phyloP scores from a whole-genome alignment of 1,140 invertebrate species.

The Cotesia vestalis region DNA sequence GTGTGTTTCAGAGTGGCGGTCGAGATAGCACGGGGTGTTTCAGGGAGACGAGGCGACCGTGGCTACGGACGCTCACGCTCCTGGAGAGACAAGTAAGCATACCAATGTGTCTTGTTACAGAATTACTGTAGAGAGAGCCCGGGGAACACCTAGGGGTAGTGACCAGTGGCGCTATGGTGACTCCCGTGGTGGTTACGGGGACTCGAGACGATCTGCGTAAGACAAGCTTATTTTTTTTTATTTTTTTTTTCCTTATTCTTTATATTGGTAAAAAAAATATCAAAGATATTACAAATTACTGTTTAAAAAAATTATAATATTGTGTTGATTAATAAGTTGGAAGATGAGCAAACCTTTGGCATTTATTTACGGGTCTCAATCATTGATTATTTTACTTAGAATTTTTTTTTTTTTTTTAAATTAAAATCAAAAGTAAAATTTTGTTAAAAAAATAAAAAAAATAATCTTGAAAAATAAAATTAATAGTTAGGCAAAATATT shows the following conservation, averaged over 20 bases:
- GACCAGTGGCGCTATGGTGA: conserved; percentile 74
- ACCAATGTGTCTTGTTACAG: conserved; percentile 75
- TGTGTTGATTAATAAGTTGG: not conserved
- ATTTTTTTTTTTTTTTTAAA: too few relatives aligned
- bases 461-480: too few relatives aligned
- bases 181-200: conserved; percentile 66
- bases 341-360: conserved; percentile 32
- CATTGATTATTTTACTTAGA: not conserved
- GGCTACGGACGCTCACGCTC: conserved; percentile 72
- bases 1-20: conserved; percentile 83
- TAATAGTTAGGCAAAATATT: not conserved
- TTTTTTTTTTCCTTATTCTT: conserved; percentile 33
- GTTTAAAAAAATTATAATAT: too few relatives aligned
- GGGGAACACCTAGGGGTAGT: conserved; percentile 78
- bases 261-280: not conserved
- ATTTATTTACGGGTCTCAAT: conserved; percentile 25
- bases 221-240: conserved; percentile 64
- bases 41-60: conserved; percentile 74
- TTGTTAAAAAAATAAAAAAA: too few relatives aligned
- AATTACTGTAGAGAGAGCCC: conserved; percentile 86
- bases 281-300: too few relatives aligned
- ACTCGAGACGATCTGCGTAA: conserved; percentile 68
- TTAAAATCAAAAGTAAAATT: too few relatives aligned
- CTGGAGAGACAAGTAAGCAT: conserved; percentile 74
- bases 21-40: conserved; percentile 85